These are phyloP conservation scores for Trinectes maculatus DNA, from an alignment of 2,113 vertebrate genomes.

Conservation along the genomic window DNA sequence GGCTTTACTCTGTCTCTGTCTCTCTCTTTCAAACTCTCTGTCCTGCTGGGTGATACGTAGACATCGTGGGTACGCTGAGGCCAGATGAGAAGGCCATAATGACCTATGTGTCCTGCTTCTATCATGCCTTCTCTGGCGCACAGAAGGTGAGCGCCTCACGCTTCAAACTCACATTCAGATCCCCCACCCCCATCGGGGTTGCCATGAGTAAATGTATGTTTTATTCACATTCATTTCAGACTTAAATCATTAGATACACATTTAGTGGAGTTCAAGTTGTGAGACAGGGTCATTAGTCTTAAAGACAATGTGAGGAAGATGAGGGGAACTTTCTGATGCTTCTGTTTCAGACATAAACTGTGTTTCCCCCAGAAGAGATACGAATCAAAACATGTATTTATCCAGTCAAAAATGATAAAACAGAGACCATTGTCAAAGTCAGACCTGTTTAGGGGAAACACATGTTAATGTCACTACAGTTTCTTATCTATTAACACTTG, in stretches of 20 bases:
- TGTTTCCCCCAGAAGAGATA: slow-evolving; percentile 11
- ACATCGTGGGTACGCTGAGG: slow-evolving; percentile 98
- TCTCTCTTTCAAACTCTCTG: slow-evolving; percentile 33
- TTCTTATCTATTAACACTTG: slow-evolving; percentile 49
- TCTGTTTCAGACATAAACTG: slow-evolving; percentile 24
- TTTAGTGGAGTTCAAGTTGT: too few relatives aligned
- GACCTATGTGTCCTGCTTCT: slow-evolving; percentile 99
- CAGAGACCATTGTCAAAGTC: too few relatives aligned
- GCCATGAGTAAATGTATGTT: too few relatives aligned
- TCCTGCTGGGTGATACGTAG: slow-evolving; percentile 81
- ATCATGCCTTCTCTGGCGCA: slow-evolving; percentile 99
- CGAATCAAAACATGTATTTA: too few relatives aligned
- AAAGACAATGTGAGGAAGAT: too few relatives aligned
- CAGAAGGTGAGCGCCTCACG: slow-evolving; percentile 94
- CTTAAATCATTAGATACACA: too few relatives aligned
- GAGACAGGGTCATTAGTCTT: too few relatives aligned
- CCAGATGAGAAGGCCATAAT: slow-evolving; percentile 99
- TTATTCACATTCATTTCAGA: too few relatives aligned
- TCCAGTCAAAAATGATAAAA: too few relatives aligned
- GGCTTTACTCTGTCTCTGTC: slow-evolving; percentile 71
- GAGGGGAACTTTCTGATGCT: slow-evolving; percentile 45
- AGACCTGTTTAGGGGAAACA: slow-evolving; percentile 36
- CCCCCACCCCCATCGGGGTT: background rate
- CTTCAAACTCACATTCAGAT: slow-evolving; percentile 49
- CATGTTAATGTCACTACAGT: slow-evolving; percentile 15